Conservation (phyloP, 2,113 vertebrate species). For the Cygnus buccinator region DNA sequence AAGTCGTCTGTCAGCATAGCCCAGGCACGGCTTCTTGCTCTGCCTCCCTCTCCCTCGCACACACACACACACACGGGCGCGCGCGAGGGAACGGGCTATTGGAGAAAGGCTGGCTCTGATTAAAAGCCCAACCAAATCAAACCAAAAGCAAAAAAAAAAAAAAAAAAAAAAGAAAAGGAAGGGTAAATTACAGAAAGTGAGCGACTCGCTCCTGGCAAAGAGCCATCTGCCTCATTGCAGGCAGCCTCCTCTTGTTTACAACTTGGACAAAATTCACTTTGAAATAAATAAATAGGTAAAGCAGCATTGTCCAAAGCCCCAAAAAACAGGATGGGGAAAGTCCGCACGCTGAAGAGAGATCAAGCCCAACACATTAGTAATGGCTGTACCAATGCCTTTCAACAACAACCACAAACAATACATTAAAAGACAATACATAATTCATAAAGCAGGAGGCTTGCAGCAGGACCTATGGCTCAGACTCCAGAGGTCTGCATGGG, state of each 20-base stretch:
- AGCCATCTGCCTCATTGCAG: not conserved
- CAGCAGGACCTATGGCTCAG: not conserved
- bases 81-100: not conserved
- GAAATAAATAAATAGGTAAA: not conserved
- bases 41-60: not conserved
- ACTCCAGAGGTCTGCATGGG: not conserved
- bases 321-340: not conserved
- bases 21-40: not conserved
- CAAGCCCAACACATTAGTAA: not conserved
- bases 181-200: slow-evolving; percentile 18
- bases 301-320: not conserved
- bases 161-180: not conserved
- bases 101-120: not conserved
- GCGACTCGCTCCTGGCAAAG: slow-evolving; percentile 1
- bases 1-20: slow-evolving; percentile 61
- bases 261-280: not conserved
- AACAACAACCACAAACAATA: not conserved
- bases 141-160: not conserved
- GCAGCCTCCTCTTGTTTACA: not conserved
- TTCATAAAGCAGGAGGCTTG: not conserved
- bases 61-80: not conserved
- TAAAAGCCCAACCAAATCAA: not conserved
- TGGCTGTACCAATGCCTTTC: not conserved
- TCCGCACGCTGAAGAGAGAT: not conserved
- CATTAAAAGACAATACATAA: not conserved